These are phyloP conservation scores for Pardalotus punctatus DNA, from an alignment of 2,113 vertebrate species.

Conservation along the genomic window DNA sequence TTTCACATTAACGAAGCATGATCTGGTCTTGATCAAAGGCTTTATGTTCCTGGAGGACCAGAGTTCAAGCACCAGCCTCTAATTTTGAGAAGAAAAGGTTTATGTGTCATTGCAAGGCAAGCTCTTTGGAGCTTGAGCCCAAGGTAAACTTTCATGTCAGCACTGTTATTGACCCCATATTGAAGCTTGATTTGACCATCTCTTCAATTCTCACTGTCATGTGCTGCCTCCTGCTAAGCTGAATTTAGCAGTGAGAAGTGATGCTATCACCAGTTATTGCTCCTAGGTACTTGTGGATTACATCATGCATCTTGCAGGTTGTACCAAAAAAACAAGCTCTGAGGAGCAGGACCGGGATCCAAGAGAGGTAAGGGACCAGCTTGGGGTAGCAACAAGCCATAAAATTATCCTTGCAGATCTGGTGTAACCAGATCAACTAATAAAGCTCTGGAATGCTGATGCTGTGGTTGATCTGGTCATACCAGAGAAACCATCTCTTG, in stretches of 20 bases:
- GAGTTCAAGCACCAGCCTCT: conserved; percentile 4
- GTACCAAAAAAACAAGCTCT: conserved; percentile 1
- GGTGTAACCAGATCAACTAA: conserved; percentile 21
- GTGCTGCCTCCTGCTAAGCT: neutral
- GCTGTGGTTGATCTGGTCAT: conserved; percentile 4
- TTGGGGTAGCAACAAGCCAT: neutral
- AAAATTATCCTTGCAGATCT: conserved; percentile 3
- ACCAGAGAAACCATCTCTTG: neutral
- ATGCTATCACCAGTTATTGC: neutral
- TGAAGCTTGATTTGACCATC: neutral
- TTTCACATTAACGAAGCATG: neutral
- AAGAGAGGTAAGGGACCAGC: neutral
- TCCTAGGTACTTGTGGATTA: neutral
- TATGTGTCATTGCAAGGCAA: neutral
- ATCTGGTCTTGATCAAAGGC: conserved; percentile 50
- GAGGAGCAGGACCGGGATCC: neutral
- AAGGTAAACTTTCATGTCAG: neutral
- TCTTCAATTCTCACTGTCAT: neutral
- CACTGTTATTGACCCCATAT: neutral
- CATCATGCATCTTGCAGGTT: neutral
- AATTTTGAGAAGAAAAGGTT: neutral
- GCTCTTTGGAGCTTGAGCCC: neutral
- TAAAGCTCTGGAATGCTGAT: conserved; percentile 17
- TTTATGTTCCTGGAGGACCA: neutral
- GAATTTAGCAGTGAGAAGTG: neutral